phyloP scores from a whole-genome alignment of 2,113 vertebrate genomes.

The Ciconia stormi region DNA sequence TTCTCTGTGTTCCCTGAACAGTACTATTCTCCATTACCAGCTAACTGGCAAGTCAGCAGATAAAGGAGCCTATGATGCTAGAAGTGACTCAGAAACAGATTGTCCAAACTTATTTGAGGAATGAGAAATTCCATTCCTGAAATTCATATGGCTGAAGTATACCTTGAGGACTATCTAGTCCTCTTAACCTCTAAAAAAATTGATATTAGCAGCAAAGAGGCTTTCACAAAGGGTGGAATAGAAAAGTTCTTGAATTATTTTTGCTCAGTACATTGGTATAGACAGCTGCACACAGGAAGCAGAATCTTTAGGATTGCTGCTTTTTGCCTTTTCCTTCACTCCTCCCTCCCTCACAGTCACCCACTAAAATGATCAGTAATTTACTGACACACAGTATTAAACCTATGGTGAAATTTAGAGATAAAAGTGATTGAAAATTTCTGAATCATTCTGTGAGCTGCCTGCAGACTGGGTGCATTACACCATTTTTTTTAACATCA shows the following conservation, averaged over 20 bases:
- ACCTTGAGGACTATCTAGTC: background rate
- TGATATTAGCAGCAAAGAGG: background rate
- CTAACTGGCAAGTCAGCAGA: background rate
- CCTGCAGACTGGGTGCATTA: background rate
- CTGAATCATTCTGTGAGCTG: background rate
- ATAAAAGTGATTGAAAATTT: background rate
- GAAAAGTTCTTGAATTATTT: background rate
- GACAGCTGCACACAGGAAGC: background rate
- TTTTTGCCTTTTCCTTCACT: background rate
- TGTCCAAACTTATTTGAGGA: background rate
- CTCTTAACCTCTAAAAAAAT: background rate
- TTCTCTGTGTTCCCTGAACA: background rate
- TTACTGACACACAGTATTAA: background rate
- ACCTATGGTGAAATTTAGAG: background rate
- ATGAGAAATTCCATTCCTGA: background rate
- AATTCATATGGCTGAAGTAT: background rate
- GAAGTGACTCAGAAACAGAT: background rate
- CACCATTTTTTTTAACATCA: background rate
- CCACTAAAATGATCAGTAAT: background rate
- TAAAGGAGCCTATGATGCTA: background rate
- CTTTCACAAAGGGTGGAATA: background rate
- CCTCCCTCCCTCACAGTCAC: background rate
- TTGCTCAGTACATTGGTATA: background rate
- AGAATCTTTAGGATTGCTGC: background rate
- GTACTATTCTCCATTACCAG: background rate